Evolutionary conservation across 2,797 vertebrate genomes (phyloP), one percentile per base, ranked within the genome.

Genomic region (Epinephelus awoara): DNA sequence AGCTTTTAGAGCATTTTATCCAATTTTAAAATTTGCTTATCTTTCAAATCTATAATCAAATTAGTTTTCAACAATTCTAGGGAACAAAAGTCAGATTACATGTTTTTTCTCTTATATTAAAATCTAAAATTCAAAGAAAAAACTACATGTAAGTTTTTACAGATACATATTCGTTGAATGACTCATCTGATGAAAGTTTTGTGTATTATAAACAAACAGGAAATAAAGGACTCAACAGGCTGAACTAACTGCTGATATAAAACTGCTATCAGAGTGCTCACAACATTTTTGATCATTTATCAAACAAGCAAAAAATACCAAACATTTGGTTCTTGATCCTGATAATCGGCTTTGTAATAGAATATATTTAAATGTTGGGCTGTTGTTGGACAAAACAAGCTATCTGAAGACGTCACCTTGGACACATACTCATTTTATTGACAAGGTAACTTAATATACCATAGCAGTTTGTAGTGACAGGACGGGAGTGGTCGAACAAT

Each of bases 401-500:
- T n/a, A 5, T 42, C 13, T 6, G 34, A 34, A 34, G 34, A 34
- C 34, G 2, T 34, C 34, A 34, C 34, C 34, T 34, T 34, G 34
- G 34, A 8, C 34, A 42, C 9, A 42, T 42, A 42, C 11, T 42
- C 11, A 10, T 42, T 58, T 12, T 21, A 17, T 23, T 64, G 19
- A 44, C 62, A 18, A 18, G 14, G 7, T 44, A 27, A 57, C 49
- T 67, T 63, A 8, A 80, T 73, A 78, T 74, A 80, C 77, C 85
- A 78, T 79, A 85, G 50, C 77, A 80, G 86, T 85, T 85, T 88
- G 78, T 82, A 72, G 85, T 79, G 74, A 90, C 72, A 81, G 73
- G 69, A 75, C 63, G 61, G 70, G 63, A 51, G 52, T 42, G 67
- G 75, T 83, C 52, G 65, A 67, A 75, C 83, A 77, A 72, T 56